Base-by-base conservation (phyloP, 1,140 invertebrate genomes). In the Pachypsylla venusta region DNA sequence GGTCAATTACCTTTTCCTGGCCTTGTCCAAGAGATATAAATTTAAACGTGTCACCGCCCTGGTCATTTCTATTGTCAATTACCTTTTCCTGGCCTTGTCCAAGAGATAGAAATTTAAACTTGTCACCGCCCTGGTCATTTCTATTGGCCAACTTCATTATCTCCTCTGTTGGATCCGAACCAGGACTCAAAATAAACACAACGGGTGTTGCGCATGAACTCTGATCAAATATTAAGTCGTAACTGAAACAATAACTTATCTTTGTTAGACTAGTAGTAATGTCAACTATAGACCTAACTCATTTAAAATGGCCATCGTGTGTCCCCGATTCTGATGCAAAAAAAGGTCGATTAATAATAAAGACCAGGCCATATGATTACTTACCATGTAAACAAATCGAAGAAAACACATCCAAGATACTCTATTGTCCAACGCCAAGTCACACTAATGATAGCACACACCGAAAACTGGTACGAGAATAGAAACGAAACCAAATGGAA, bases 1-100 rank as follows among this genome's bases (percentile, higher is more conserved):
- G 25, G 48, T 14, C 55, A 58, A 30, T 66, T 64, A 82, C 84
- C 68, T 80, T 78, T 68, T 93, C 89, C 73, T 93, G 90, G 0
- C 88, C 89, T 73, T 93, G 89, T 2, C 90, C 90, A 24, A 93
- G 76, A 0, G 89, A 93, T 10, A 93, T 74, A 67, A 87, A 85
- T 67, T 83, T 81, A 63, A 93, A 85, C 65, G 82, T 81, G 42
- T 78, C 79, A 1, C 81, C 81, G 24, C 26, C 65, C 80, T 84
- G n/a, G 19, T 82, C 82, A 57, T 73, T 77, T 60, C 73, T 73
- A 28, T 27, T 58, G 48, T 14, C 55, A 58, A 30, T 66, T 64
- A 82, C 84, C 68, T 80, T 78, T 68, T 93, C 89, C 73, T 93
- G 90, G 0, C 88, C 89, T 73, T 93, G 89, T 2, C 90, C 90